A percentile compares a stretch with the other conserved stretches of the same genome.
Evolutionary conservation across 2,888 invertebrate genomes (phyloP).

Genomic region (Diogma glabrata): DNA sequence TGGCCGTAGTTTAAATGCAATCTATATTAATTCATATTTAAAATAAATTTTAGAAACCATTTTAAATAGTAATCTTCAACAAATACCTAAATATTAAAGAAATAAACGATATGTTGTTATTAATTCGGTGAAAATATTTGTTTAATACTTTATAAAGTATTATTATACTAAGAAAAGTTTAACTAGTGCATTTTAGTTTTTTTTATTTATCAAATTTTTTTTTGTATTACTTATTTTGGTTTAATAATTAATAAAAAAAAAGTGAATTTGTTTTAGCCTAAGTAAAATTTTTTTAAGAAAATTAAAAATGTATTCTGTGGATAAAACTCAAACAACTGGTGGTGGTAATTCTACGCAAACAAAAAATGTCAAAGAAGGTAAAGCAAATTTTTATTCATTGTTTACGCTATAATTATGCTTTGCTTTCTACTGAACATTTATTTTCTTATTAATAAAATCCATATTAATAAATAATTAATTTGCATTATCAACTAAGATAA

Average conservation of each 20-base stretch:
- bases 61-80: not conserved
- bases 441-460: no score
- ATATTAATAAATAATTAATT: no score
- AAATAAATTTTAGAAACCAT: not conserved
- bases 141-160: conserved; percentile 3
- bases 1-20: conserved; percentile 6
- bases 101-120: not conserved
- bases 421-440: no score
- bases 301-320: conserved; percentile 53
- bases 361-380: conserved; percentile 63
- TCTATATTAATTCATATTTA: conserved; percentile 6
- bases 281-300: conserved; percentile 1
- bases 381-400: conserved; percentile 31
- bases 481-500: no score
- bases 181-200: no score
- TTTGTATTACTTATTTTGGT: not conserved
- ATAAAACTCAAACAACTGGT: conserved; percentile 63
- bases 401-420: no score
- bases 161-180: not conserved
- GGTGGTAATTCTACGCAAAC: conserved; percentile 55
- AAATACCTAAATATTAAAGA: not conserved
- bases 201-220: no score
- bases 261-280: not conserved
- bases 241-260: not conserved
- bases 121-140: not conserved